These are phyloP conservation scores for Aphodius sticticus DNA, from an alignment of 2,888 invertebrate species.

Conservation along the genomic window DNA sequence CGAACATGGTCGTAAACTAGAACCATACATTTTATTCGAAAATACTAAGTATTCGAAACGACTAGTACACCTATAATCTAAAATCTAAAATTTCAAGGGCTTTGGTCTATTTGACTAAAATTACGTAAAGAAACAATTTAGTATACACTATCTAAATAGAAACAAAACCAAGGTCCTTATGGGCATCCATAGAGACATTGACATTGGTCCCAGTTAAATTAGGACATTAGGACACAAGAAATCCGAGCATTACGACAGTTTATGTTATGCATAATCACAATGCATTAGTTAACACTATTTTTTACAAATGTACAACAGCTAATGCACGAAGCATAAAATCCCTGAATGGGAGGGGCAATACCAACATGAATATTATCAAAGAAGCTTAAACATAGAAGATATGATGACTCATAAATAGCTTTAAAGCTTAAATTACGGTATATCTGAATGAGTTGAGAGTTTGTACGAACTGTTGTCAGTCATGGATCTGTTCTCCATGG, in stretches of 20 bases:
- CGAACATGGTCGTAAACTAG: neutral
- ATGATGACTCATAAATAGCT: constrained; percentile 22
- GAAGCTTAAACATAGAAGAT: constrained; percentile 17
- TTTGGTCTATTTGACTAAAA: neutral
- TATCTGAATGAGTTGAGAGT: constrained; percentile 54
- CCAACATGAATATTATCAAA: neutral
- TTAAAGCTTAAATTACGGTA: constrained; percentile 46
- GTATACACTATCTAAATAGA: neutral
- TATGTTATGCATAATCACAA: too few relatives aligned
- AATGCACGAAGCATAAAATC: constrained; percentile 12
- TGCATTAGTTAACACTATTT: neutral
- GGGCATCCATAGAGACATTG: too few relatives aligned
- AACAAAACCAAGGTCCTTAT: neutral
- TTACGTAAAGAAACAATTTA: neutral
- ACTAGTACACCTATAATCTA: neutral
- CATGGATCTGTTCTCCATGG: constrained; percentile 55
- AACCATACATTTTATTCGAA: neutral
- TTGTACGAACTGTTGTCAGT: constrained; percentile 57
- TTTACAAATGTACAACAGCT: constrained; percentile 21
- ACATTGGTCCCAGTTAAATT: neutral
- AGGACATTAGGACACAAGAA: neutral
- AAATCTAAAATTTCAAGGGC: neutral
- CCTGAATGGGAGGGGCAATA: neutral
- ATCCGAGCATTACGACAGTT: constrained; percentile 11
- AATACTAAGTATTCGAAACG: neutral